Conservation (phyloP, 2,797 vertebrate species). For the Xenops minutus region DNA sequence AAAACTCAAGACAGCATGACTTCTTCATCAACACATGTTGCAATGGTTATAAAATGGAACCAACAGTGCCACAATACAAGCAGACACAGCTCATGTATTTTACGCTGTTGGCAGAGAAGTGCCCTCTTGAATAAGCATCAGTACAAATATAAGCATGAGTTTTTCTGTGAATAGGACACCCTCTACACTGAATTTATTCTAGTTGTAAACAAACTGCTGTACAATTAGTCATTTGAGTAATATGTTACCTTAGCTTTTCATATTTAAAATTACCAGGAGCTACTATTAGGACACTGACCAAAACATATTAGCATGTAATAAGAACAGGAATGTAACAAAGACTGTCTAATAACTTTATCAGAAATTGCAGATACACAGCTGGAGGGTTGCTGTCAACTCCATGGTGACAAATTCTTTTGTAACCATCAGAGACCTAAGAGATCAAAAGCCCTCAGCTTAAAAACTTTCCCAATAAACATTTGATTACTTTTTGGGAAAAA, state of each 20-base stretch:
- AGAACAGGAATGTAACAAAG: neutral
- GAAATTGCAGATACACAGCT: neutral
- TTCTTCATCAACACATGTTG: neutral
- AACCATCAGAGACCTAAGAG: neutral
- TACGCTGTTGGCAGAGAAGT: neutral
- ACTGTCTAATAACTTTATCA: neutral
- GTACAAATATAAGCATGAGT: neutral
- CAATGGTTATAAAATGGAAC: neutral
- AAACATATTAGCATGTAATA: neutral
- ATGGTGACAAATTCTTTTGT: neutral
- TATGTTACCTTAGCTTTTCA: neutral
- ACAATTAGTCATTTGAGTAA: neutral
- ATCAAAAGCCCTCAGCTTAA: neutral
- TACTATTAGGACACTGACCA: neutral
- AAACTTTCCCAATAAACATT: neutral
- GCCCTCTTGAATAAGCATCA: neutral
- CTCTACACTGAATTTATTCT: neutral
- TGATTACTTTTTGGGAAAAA: neutral
- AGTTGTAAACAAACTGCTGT: neutral
- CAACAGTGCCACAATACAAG: neutral
- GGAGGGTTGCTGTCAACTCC: neutral
- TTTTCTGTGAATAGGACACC: neutral
- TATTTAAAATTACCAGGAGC: neutral
- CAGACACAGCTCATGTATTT: neutral
- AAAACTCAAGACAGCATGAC: slow-evolving; percentile 6